These are phyloP conservation scores for Megathymus violae DNA, from an alignment of 1,140 invertebrate species.

Conservation along the genomic window DNA sequence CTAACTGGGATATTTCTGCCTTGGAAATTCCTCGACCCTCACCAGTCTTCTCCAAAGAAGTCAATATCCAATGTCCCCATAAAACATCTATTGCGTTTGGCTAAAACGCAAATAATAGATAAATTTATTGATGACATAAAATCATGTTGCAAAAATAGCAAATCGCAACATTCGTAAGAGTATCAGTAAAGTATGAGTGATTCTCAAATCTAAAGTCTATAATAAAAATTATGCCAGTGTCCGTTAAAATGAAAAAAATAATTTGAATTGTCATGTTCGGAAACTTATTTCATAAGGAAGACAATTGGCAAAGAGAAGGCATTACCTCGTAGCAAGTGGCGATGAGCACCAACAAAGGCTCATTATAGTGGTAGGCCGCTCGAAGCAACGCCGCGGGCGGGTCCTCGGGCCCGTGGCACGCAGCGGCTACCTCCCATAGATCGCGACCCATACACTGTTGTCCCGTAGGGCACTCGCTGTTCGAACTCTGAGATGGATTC, in stretches of 20 bases:
- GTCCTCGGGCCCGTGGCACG: conserved; percentile 87
- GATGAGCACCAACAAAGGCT: conserved; percentile 86
- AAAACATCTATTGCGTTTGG: conserved; percentile 86
- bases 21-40: conserved; percentile 60
- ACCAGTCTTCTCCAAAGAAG: conserved; percentile 64
- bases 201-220: too few relatives aligned
- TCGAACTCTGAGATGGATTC: conserved; percentile 53
- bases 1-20: conserved; percentile 58
- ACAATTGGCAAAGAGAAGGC: too few relatives aligned
- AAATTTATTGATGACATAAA: too few relatives aligned
- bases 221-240: too few relatives aligned
- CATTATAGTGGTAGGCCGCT: conserved; percentile 82
- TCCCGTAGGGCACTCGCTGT: conserved; percentile 63
- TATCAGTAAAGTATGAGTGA: too few relatives aligned
- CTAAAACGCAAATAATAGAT: conserved; percentile 79
- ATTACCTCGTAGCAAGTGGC: conserved; percentile 88
- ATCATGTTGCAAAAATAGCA: too few relatives aligned
- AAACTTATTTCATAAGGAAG: too few relatives aligned
- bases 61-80: conserved; percentile 86
- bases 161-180: too few relatives aligned
- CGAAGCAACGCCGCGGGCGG: conserved; percentile 86
- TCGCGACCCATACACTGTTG: conserved; percentile 76
- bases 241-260: too few relatives aligned
- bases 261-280: too few relatives aligned
- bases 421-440: conserved; percentile 85